Evolutionary conservation across 2,888 invertebrate genomes (phyloP), one percentile per base, ranked within the genome.

Genomic region (Laothoe populi): DNA sequence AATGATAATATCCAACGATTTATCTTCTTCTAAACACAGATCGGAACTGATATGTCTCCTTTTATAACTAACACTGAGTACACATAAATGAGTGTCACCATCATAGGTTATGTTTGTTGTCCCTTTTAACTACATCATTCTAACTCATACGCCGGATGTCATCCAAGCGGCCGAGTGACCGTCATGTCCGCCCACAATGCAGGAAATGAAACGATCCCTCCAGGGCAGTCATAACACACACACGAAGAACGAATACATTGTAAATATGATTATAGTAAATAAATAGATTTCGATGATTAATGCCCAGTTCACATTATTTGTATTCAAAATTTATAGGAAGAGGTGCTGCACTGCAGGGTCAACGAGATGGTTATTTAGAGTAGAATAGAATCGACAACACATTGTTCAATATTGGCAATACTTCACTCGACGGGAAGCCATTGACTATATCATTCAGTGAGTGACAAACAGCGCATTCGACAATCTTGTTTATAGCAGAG

Each of bases 191-290:
- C 11, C 26, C 46, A 23, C 46, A 46, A 46, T 4, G 3, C 35
- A 53, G 53, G 53, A 53, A 35, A 53, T 53, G 35, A 53, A 53
- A 31, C 35, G 19, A 19, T 19, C 19, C 31, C 7, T 3, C 19
- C 19, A 4, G 19, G 11, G 11, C 4, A 31, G 10, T 53, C 31
- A 11, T 11, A 19, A 16, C 11, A 4, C n/a, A n/a, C n/a, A n/a
- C n/a, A n/a, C n/a, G n/a, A n/a, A n/a, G n/a, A n/a, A n/a, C n/a
- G n/a, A n/a, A n/a, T n/a, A n/a, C n/a, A n/a, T n/a, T n/a, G n/a
- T n/a, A n/a, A n/a, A n/a, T n/a, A n/a, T n/a, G n/a, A n/a, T n/a
- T n/a, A n/a, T n/a, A n/a, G n/a, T n/a, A n/a, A n/a, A n/a, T n/a
- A n/a, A n/a, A n/a, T n/a, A n/a, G n/a, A n/a, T n/a, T n/a, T n/a